phyloP scores from a whole-genome alignment of 2,888 invertebrate species.

The Eilema griseolum region DNA sequence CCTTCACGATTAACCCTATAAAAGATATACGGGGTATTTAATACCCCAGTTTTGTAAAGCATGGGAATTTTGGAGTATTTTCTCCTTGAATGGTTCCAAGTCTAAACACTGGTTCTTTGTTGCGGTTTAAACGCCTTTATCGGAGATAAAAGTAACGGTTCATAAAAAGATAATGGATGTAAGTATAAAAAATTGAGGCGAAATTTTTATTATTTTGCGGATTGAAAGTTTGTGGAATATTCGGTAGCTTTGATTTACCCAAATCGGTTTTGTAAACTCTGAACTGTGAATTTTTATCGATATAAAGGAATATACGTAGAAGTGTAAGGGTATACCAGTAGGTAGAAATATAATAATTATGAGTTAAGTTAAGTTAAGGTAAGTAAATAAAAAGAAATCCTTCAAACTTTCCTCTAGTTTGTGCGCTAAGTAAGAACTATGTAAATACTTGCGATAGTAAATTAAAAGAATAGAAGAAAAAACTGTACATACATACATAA shows the following conservation, averaged over 20 bases:
- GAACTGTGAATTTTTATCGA: not conserved
- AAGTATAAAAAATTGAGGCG: conserved; percentile 27
- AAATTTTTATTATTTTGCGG: conserved; percentile 43
- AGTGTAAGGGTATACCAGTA: too few species aligned
- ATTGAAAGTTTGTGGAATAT: conserved; percentile 31
- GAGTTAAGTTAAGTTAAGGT: too few species aligned
- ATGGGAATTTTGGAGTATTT: conserved; percentile 80
- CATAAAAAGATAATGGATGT: conserved; percentile 43
- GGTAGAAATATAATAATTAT: not conserved
- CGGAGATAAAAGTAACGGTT: conserved; percentile 58
- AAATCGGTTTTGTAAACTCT: conserved; percentile 3
- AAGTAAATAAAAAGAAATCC: too few species aligned
- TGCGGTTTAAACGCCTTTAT: conserved; percentile 63
- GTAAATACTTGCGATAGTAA: too few species aligned
- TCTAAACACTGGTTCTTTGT: conserved; percentile 76
- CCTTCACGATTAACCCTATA: conserved; percentile 70
- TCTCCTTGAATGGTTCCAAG: conserved; percentile 71
- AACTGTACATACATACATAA: too few species aligned
- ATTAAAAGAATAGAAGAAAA: too few species aligned
- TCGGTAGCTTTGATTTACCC: conserved; percentile 13
- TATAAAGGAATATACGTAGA: not conserved
- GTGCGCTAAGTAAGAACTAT: too few species aligned
- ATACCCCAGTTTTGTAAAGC: conserved; percentile 58
- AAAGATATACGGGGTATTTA: conserved; percentile 57
- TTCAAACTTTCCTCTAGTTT: not conserved